Evolutionary conservation across 1,140 invertebrate genomes (phyloP), one percentile per base, ranked within the genome.

Genomic region (Drosophila nannoptera): DNA sequence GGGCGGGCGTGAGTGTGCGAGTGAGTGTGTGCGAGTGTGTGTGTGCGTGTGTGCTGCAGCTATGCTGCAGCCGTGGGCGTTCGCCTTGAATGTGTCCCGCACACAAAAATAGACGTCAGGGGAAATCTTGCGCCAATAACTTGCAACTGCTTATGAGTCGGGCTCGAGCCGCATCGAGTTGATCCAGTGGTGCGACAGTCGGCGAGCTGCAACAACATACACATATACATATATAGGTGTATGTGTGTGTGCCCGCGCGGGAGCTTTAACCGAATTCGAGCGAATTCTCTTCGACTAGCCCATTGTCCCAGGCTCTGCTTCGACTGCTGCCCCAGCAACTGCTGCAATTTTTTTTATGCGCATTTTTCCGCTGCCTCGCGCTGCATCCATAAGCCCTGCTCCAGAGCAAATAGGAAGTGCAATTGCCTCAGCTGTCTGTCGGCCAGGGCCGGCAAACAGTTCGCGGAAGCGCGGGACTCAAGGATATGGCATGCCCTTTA

Each of bases 81-180:
- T 82, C n/a, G 77, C 73, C 77, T 80, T 77, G 65, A 77, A 81
- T 71, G 56, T 68, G 42, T 48, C 31, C 9, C 9, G 5, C 5
- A 35, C 36, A 68, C 40, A 54, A 42, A 64, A 49, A 66, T 53
- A 66, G 56, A 59, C 42, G 78, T 67, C 78, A 62, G 66, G 80
- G 80, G 80, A 83, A 83, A 83, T 83, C 80, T 83, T 68, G 73
- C 45, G 73, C 64, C 80, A 84, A 83, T 83, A 83, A 84, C 76
- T 84, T 84, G 80, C 80, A 71, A 83, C 80, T 84, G 76, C 80
- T 83, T 80, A 84, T 84, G 80, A 83, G 75, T 65, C 66, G 71
- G 83, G 48, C 38, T 46, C 46, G 75, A 71, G 66, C 14, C 49
- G 29, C 48, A 80, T 22, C 40, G 33, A 32, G 33, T 67, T 61